These are phyloP conservation scores for Acrocyrtus sp. DNA, from an alignment of 2,888 invertebrate species.

Conservation along the genomic window DNA sequence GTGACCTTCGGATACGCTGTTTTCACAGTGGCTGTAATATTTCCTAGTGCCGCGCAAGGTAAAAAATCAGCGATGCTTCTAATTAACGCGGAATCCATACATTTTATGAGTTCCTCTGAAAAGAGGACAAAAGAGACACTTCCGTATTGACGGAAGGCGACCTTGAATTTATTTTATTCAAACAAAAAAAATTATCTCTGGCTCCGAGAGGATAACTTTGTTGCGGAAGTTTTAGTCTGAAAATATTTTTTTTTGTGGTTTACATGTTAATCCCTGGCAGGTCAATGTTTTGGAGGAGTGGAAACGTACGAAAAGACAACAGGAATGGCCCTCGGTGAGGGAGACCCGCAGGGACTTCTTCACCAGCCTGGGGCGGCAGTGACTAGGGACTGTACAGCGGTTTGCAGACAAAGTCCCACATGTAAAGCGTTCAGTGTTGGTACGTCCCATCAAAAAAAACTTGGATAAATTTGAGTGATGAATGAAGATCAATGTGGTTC, in stretches of 20 bases:
- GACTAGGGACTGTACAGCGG: conserved; percentile 67
- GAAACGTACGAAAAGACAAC: conserved; percentile 68
- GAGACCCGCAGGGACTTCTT: conserved; percentile 65
- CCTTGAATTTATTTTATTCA: conserved; percentile 1
- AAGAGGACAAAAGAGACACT: neutral
- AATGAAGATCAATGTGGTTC: no score
- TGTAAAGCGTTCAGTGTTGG: conserved; percentile 66
- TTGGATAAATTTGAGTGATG: neutral
- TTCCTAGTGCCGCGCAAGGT: conserved; percentile 62
- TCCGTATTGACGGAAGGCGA: neutral
- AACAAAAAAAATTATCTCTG: no score
- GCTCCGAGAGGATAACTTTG: no score
- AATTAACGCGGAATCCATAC: neutral
- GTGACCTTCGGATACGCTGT: conserved; percentile 59
- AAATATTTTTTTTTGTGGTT: neutral
- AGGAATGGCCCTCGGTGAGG: conserved; percentile 65
- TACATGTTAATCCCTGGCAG: conserved; percentile 48
- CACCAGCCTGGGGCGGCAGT: conserved; percentile 67
- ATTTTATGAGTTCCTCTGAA: neutral
- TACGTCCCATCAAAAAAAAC: conserved; percentile 59
- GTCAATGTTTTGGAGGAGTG: conserved; percentile 67
- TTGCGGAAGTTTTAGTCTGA: no score
- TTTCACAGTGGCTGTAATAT: conserved; percentile 58
- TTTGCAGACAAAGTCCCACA: conserved; percentile 66
- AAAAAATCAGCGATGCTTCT: conserved; percentile 16